Evolutionary conservation across 1,140 invertebrate genomes (phyloP).

Genomic region (Phymorhynchus buccinoides): DNA sequence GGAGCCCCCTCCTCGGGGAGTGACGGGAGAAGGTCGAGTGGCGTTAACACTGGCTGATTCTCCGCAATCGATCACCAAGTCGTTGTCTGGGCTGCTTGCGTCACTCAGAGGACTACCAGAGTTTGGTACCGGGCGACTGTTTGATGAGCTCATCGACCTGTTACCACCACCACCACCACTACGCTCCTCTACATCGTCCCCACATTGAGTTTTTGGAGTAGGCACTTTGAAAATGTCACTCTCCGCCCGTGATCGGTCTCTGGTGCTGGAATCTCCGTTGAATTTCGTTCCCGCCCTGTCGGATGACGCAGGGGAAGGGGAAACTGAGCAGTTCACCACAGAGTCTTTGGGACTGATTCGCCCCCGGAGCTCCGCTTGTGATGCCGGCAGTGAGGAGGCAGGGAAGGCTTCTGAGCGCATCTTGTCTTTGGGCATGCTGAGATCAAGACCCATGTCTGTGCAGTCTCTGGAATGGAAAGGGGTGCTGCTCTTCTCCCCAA

Average conservation of each 20-base stretch:
- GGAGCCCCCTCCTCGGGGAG: neutral
- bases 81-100: conserved; percentile 70
- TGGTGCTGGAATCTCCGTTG: conserved; percentile 42
- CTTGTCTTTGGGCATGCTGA: conserved; percentile 35
- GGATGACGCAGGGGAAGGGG: neutral
- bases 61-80: conserved; percentile 70
- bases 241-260: conserved; percentile 36
- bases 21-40: conserved; percentile 36
- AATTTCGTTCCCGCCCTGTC: conserved; percentile 35
- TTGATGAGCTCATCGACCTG: conserved; percentile 34
- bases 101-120: conserved; percentile 57
- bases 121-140: neutral
- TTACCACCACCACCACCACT: neutral
- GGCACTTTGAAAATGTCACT: conserved; percentile 54
- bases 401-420: neutral
- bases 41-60: conserved; percentile 50
- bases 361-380: neutral
- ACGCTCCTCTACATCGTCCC: conserved; percentile 10
- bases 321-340: neutral
- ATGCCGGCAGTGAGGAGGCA: neutral
- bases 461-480: conserved; percentile 1
- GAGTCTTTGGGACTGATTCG: conserved; percentile 37
- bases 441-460: conserved; percentile 26
- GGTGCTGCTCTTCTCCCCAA: conserved; percentile 13
- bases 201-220: conserved; percentile 43